Percentiles rank a stretch among this genome's conserved stretches.
Conservation (phyloP, 2,888 invertebrate genomes). For the Theodoxus fluviatilis region DNA sequence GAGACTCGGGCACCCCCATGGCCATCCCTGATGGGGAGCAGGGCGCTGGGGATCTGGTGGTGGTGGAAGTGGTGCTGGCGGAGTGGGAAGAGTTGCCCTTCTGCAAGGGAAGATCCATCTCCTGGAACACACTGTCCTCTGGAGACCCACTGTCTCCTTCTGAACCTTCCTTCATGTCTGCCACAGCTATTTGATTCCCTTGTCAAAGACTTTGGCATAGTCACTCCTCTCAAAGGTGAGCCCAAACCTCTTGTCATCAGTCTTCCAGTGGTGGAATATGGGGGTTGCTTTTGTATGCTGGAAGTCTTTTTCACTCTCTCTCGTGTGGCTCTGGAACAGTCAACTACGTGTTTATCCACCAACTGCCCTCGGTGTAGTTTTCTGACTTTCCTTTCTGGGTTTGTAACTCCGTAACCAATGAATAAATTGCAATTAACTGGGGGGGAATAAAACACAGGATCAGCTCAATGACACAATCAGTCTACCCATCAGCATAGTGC, state of each 20-base stretch:
- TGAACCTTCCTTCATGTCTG: conserved; percentile 87
- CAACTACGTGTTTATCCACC: too few species aligned
- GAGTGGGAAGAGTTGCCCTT: conserved; percentile 65
- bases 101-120: conserved; percentile 83
- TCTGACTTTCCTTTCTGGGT: too few species aligned
- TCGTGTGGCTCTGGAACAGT: too few species aligned
- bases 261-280: conserved; percentile 97
- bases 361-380: too few species aligned
- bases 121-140: conserved; percentile 95
- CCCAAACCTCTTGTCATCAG: conserved; percentile 92
- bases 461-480: too few species aligned
- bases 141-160: too few species aligned
- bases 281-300: conserved; percentile 97
- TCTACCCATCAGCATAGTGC: too few species aligned
- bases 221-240: conserved; percentile 94
- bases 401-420: too few species aligned
- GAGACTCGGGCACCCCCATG: conserved; percentile 48
- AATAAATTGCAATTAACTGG: too few species aligned
- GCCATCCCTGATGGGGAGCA: conserved; percentile 41
- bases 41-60: conserved; percentile 54
- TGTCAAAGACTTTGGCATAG: conserved; percentile 89
- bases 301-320: too few species aligned
- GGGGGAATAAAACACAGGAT: too few species aligned
- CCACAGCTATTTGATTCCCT: conserved; percentile 89
- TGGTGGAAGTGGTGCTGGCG: conserved; percentile 64